Base-by-base conservation (phyloP, 2,113 vertebrate species). In the Perca schrenkii region DNA sequence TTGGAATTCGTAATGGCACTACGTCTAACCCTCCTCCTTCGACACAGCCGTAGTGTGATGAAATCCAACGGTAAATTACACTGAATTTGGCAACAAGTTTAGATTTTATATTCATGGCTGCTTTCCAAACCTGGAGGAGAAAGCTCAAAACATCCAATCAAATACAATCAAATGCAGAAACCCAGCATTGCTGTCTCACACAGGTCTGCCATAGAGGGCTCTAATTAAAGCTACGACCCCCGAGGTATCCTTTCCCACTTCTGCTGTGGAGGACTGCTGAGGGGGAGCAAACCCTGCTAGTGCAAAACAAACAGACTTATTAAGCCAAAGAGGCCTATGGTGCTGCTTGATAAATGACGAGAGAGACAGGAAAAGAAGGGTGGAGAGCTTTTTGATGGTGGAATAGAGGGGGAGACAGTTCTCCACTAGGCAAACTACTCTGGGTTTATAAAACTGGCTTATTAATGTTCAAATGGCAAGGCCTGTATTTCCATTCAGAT, bases 221-320 rank as follows among this genome's bases (percentile, higher is more conserved):
- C 90, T 94, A 92, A 94, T 93, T 91, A 94, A 90, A 87, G 86
- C 86, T 47, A 56, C 54, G 43, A 91, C 85, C 89, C 90, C 93
- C 52, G 47, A 90, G 86, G 89, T 83, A 84, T 84, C 80, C 68
- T 21, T 83, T 77, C 77, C 82, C 84, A 82, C 82, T 61, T 84
- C 64, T 80, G 76, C 77, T 22, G 77, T 8, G 68, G 65, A 86
- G 73, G 57, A 67, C 68, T 66, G 83, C 82, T 87, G 80, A 65
- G 77, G 69, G 80, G 80, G 66, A 75, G 63, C 75, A 46, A 82
- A 84, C 80, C 84, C 70, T 13, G 80, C 14, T 21, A 85, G 86
- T 57, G 84, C 88, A 85, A 86, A 90, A 87, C 86, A 92, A 91
- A 93, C 89, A 93, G 56, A 85, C 72, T 93, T 91, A 92, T 90